Percentiles rank a stretch among this genome's conserved stretches.
phyloP scores from a whole-genome alignment of 2,113 vertebrate species.

The Nothoprocta perdicaria region DNA sequence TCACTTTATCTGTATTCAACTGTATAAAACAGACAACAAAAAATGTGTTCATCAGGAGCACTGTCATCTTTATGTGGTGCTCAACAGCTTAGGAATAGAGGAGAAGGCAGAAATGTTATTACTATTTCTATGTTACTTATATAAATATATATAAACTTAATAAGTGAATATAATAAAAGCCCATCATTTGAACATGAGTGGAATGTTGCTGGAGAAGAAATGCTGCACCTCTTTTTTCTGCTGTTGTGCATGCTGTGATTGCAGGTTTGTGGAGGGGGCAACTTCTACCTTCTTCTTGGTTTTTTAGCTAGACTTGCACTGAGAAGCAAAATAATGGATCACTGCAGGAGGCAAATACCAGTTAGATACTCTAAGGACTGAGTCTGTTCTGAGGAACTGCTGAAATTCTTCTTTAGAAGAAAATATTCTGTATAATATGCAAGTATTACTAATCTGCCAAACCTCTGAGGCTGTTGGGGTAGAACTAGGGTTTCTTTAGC shows the following conservation, averaged over 20 bases:
- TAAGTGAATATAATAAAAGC: not conserved
- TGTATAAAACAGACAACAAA: conserved; percentile 30
- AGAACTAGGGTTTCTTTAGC: not conserved
- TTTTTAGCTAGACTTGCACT: not conserved
- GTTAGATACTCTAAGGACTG: not conserved
- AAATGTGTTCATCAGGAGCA: not conserved
- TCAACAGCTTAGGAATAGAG: not conserved
- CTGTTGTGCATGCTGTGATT: not conserved
- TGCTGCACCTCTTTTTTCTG: not conserved
- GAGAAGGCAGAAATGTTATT: not conserved
- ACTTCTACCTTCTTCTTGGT: not conserved
- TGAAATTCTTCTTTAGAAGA: not conserved
- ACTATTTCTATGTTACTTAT: not conserved
- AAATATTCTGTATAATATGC: not conserved
- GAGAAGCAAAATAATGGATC: not conserved
- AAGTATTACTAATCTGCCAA: conserved; percentile 12
- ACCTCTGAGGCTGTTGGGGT: conserved; percentile 9
- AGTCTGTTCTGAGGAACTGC: not conserved
- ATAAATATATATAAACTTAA: not conserved
- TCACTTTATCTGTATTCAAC: conserved; percentile 20
- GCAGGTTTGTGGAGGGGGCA: not conserved
- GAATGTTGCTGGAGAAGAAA: not conserved
- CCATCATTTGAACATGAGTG: not conserved
- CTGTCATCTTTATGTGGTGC: conserved; percentile 37
- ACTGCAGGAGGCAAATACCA: not conserved